A percentile compares a stretch with the other conserved stretches of the same genome.
Evolutionary conservation across 2,113 vertebrate species (phyloP).

Genomic region (Naja naja): DNA sequence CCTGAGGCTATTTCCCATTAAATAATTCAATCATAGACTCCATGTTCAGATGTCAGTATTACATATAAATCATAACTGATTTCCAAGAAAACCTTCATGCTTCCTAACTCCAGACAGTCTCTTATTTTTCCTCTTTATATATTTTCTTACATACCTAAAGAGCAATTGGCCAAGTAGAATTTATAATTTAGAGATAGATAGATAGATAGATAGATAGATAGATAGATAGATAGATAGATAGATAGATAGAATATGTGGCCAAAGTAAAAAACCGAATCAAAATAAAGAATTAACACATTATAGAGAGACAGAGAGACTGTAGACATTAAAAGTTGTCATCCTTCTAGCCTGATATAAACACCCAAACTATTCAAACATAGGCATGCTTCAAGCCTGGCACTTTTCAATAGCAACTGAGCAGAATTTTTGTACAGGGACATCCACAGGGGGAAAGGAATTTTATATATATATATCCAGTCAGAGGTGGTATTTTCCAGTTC

Average conservation of each 20-base stretch:
- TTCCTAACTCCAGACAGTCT: not conserved
- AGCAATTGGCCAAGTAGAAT: not conserved
- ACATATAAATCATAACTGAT: not conserved
- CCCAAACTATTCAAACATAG: not conserved
- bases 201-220: too few relatives aligned
- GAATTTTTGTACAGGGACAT: not conserved
- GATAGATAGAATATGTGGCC: not conserved
- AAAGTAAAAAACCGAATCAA: not conserved
- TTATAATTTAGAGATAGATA: too few relatives aligned
- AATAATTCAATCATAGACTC: not conserved
- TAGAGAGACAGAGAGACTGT: not conserved
- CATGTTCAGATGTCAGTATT: not conserved
- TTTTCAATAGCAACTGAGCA: not conserved
- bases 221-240: too few relatives aligned
- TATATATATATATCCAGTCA: not conserved
- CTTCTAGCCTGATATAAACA: not conserved
- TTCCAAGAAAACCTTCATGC: not conserved
- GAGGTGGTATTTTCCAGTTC: too few relatives aligned
- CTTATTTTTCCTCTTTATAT: not conserved
- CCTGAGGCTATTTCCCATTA: not conserved
- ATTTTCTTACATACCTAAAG: not conserved
- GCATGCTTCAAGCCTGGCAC: not conserved
- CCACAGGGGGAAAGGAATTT: not conserved
- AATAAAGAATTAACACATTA: not conserved
- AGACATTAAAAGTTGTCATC: not conserved